Evolutionary conservation across 2,888 invertebrate species (phyloP), one percentile per base, ranked within the genome.

Genomic region (Palloptera scutellata): DNA sequence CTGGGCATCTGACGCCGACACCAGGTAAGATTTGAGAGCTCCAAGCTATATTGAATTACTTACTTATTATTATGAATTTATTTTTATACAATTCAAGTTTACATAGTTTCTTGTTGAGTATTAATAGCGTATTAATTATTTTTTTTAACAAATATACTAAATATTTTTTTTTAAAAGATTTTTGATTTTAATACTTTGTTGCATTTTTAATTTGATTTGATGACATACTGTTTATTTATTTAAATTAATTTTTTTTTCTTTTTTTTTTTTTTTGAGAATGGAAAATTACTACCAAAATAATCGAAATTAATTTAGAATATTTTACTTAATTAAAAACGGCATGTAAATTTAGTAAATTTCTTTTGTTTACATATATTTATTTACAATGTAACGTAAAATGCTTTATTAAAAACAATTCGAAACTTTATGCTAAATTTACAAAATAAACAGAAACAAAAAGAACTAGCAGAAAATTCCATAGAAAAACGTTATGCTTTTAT

Each of bases 1-100:
- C 89, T 42, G 85, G 85, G 54, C 89, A 89, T 77, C 85, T 89
- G 74, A 88, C 88, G 73, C 88, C 89, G 55, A 87, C 88, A 65
- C 87, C 88, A 79, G 88, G 87, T 86, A 80, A 76, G 79, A 73
- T 30, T 43, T 2, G 60, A 55, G 12, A 45, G 13, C 43, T 65
- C 15, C 40, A 12, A 3, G 45, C 30, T 19, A 52, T 70, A 8
- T 55, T 67, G 48, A 61, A 55, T 55, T 70, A 70, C 61, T 67
- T 57, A 66, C 66, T 74, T 67, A 11, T 58, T 51, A 67, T 53
- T 64, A 19, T 13, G 58, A 41, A 13, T 15, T 11, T 4, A n/a
- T 58, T 19, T 8, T 12, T 17, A 15, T 45, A 45, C 12, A 57
- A 57, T 45, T 45, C 15, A 30, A 30, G 8, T 48, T 48, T 48